These are phyloP conservation scores for Apostichopus californicus DNA, from an alignment of 35 echinoderm and acorn worm genomes.

Conservation along the genomic window DNA sequence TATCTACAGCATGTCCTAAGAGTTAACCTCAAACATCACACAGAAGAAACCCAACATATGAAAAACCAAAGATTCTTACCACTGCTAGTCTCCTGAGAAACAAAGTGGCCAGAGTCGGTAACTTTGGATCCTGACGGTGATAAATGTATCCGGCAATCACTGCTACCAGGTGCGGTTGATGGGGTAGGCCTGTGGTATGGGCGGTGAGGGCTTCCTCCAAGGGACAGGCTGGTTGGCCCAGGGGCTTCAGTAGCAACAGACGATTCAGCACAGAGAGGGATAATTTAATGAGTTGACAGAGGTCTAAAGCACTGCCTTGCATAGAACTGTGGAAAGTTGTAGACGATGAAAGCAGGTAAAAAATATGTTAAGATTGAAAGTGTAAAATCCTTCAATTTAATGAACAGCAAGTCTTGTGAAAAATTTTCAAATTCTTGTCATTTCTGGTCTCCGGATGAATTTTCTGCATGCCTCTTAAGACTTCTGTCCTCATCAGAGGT, in stretches of 20 bases:
- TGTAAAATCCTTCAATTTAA: not conserved
- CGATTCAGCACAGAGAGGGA: slow-evolving; percentile 91
- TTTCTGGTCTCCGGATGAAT: no score
- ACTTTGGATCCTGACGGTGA: slow-evolving; percentile 79
- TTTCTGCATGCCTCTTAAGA: no score
- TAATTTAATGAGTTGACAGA: slow-evolving; percentile 84
- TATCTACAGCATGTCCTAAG: no score
- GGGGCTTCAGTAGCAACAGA: slow-evolving; percentile 82
- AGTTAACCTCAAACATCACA: no score
- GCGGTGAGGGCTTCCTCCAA: slow-evolving; percentile 81
- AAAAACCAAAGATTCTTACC: slow-evolving; percentile 50
- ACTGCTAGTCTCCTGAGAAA: slow-evolving; percentile 81
- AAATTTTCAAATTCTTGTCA: no score
- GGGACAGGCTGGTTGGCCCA: slow-evolving; percentile 63
- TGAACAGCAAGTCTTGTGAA: no score
- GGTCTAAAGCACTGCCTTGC: slow-evolving; percentile 52
- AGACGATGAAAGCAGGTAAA: not conserved
- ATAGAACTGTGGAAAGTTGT: slow-evolving; percentile 27
- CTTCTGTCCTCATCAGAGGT: no score
- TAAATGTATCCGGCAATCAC: slow-evolving; percentile 93
- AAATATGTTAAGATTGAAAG: not conserved
- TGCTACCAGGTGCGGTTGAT: slow-evolving; percentile 87
- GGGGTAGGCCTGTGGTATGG: slow-evolving; percentile 85
- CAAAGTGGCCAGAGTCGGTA: slow-evolving; percentile 86
- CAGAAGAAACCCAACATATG: no score